Conservation (phyloP, 1,140 invertebrate genomes). For the Ericerus pela region DNA sequence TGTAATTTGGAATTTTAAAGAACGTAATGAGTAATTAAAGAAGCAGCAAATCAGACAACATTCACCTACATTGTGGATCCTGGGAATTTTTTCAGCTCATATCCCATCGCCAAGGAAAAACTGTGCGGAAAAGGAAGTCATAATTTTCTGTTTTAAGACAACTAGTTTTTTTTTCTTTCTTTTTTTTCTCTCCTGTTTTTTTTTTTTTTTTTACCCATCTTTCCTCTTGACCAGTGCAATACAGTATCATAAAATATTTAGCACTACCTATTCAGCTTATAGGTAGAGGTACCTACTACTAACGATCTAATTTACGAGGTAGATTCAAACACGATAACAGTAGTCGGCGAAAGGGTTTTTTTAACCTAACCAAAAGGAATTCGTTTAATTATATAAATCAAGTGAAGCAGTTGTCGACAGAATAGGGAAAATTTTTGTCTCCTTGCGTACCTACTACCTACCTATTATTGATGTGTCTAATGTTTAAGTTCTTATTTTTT, state of each 20-base stretch:
- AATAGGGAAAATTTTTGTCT: no score
- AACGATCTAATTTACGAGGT: not conserved
- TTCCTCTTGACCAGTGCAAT: not conserved
- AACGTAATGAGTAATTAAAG: conserved; percentile 6
- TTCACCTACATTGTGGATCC: not conserved
- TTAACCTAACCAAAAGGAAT: no score
- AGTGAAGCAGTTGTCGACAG: no score
- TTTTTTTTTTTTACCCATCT: no score
- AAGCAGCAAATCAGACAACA: not conserved
- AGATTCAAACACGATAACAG: not conserved
- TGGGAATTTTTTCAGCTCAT: not conserved
- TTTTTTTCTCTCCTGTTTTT: no score
- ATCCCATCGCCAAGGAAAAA: not conserved
- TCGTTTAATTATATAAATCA: no score
- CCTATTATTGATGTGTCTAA: no score
- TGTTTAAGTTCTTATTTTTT: no score
- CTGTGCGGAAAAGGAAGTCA: conserved; percentile 8
- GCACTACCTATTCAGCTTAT: not conserved
- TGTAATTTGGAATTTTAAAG: no score
- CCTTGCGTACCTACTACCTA: no score
- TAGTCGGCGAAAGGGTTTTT: no score
- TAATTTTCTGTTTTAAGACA: conserved; percentile 6
- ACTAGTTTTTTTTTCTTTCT: not conserved
- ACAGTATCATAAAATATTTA: not conserved
- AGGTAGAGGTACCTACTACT: not conserved